Percentiles rank a stretch among this genome's conserved stretches.
phyloP scores from a whole-genome alignment of 2,888 invertebrate genomes.

The Lingula anatina region DNA sequence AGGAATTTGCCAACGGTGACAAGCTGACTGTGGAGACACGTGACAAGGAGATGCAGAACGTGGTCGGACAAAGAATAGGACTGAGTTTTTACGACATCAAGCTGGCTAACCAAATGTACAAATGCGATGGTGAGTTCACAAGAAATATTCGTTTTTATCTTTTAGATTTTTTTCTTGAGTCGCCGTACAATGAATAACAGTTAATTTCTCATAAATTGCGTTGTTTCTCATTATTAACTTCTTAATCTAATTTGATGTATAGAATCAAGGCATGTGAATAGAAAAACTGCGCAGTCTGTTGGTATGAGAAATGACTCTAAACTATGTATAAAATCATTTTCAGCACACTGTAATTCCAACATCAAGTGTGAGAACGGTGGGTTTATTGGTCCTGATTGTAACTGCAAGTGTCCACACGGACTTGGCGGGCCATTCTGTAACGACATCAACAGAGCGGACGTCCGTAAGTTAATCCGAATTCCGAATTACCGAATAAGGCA shows the following conservation, averaged over 20 bases:
- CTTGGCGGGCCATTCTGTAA: conserved; percentile 13
- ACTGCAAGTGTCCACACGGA: conserved; percentile 16
- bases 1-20: too few species aligned
- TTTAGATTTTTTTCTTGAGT: too few species aligned
- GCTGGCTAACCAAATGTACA: conserved; percentile 25
- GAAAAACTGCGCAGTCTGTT: too few species aligned
- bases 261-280: too few species aligned
- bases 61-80: conserved; percentile 33
- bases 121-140: conserved; percentile 12
- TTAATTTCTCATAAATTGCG: too few species aligned
- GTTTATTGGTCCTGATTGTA: conserved; percentile 15
- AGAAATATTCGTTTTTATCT: background rate
- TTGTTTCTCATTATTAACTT: too few species aligned
- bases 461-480: conserved; percentile 8
- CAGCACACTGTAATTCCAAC: conserved; percentile 8
- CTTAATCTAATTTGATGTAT: too few species aligned
- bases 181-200: too few species aligned
- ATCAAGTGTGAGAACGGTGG: conserved; percentile 13
- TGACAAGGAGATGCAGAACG: conserved; percentile 19
- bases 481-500: too few species aligned
- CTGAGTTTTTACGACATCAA: conserved; percentile 37
- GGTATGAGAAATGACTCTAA: too few species aligned
- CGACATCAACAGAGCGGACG: conserved; percentile 10
- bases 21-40: conserved; percentile 25
- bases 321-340: too few species aligned